A percentile compares a stretch with the other conserved stretches of the same genome.
Evolutionary conservation across 2,797 vertebrate genomes (phyloP).

Genomic region (Diceros bicornis): DNA sequence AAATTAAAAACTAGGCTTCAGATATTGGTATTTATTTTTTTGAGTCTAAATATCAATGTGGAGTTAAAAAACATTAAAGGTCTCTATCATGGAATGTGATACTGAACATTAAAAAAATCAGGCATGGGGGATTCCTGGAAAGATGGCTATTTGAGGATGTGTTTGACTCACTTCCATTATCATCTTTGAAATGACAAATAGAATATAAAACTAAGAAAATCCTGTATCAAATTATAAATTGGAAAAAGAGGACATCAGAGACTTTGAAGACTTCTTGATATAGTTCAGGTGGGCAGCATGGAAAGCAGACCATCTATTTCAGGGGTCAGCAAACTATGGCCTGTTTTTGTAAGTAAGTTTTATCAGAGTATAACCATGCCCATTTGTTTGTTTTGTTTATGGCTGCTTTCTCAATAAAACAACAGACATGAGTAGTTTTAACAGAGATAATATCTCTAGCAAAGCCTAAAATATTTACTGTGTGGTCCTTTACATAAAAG

Average conservation of each 20-base stretch:
- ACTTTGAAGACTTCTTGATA: not conserved
- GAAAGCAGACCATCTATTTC: not conserved
- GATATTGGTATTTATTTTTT: constrained; percentile 11
- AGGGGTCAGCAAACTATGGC: not conserved
- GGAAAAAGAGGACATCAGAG: not conserved
- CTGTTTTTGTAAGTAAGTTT: not conserved
- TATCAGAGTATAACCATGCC: not conserved
- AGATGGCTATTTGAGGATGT: not conserved
- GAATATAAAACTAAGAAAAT: constrained; percentile 29
- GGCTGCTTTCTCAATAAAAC: not conserved
- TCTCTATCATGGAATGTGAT: constrained; percentile 52
- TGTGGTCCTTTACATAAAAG: not conserved
- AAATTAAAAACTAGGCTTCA: constrained; percentile 53
- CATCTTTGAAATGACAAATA: constrained; percentile 32
- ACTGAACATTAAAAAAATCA: constrained; percentile 18
- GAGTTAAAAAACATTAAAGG: constrained; percentile 23
- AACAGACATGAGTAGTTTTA: not conserved
- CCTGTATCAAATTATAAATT: not conserved
- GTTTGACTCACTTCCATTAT: not conserved
- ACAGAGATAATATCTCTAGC: not conserved
- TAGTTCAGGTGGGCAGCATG: not conserved
- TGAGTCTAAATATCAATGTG: constrained; percentile 40
- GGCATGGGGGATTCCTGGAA: constrained; percentile 15
- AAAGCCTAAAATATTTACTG: constrained; percentile 11
- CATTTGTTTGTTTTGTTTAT: not conserved